phyloP scores from a whole-genome alignment of 1,140 invertebrate species.

The Sycobia sp. region DNA sequence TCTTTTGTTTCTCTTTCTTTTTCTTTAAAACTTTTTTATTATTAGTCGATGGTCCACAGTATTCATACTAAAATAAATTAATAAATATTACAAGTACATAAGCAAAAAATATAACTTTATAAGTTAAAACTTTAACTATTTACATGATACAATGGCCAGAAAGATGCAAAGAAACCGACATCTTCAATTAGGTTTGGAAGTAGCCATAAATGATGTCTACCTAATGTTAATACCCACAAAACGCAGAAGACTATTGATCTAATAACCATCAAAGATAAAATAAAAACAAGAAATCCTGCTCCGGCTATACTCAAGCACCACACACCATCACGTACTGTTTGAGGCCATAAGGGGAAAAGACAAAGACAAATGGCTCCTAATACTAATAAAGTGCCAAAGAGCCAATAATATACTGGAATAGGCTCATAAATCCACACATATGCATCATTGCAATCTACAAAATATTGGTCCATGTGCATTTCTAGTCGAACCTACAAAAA shows the following conservation, averaged over 20 bases:
- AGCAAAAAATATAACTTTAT: constrained; percentile 4
- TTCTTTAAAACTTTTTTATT: constrained; percentile 72
- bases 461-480: constrained; percentile 94
- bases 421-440: constrained; percentile 99
- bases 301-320: constrained; percentile 96
- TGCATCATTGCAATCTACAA: constrained; percentile 91
- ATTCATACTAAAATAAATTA: constrained; percentile 70
- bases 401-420: constrained; percentile 94
- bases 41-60: constrained; percentile 67
- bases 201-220: constrained; percentile 94
- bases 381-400: constrained; percentile 90
- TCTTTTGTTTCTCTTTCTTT: constrained; percentile 77
- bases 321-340: constrained; percentile 89
- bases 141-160: constrained; percentile 95
- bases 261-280: constrained; percentile 86
- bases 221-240: constrained; percentile 87
- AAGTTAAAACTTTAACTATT: constrained; percentile 35
- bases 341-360: constrained; percentile 97
- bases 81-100: constrained; percentile 13
- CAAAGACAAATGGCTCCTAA: constrained; percentile 94
- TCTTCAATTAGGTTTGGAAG: constrained; percentile 98
- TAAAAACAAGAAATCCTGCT: constrained; percentile 91
- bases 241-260: constrained; percentile 90
- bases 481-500: constrained; percentile 74
- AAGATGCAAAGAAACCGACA: constrained; percentile 97